These are phyloP conservation scores for Romanogobio albipinnatus DNA, from an alignment of 2,113 vertebrate species.

Conservation along the genomic window DNA sequence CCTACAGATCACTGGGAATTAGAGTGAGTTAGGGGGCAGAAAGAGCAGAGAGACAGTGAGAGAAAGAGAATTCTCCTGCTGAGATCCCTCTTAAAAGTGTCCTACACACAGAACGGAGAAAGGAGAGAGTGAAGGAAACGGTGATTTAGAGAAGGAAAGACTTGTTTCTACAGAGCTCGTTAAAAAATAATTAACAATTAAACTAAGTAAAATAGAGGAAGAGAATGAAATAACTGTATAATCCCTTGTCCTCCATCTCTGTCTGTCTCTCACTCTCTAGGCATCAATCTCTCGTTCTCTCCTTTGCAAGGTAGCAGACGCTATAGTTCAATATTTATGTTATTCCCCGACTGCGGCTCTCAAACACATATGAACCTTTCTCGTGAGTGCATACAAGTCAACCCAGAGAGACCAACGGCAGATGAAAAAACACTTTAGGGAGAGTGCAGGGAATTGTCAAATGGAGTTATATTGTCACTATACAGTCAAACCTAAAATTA, in stretches of 20 bases:
- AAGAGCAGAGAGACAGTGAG: constrained; percentile 18
- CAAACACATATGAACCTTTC: background rate
- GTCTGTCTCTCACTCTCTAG: constrained; percentile 16
- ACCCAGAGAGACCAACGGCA: background rate
- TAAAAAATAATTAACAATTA: constrained; percentile 37
- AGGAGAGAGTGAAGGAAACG: background rate
- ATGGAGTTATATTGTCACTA: background rate
- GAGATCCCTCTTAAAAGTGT: constrained; percentile 15
- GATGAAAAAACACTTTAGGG: background rate
- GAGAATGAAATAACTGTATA: constrained; percentile 10
- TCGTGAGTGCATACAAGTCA: background rate
- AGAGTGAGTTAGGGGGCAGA: constrained; percentile 34
- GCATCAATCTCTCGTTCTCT: constrained; percentile 19
- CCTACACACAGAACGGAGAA: background rate
- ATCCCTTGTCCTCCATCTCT: constrained; percentile 1
- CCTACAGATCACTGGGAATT: constrained; percentile 32
- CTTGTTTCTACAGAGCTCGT: constrained; percentile 33
- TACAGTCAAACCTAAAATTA: too few relatives aligned
- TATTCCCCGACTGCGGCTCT: constrained; percentile 16
- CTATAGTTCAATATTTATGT: constrained; percentile 23
- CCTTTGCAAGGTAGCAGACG: constrained; percentile 20
- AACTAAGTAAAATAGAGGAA: constrained; percentile 32
- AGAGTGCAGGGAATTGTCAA: too few relatives aligned
- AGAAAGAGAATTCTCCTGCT: constrained; percentile 13
- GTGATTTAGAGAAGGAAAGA: constrained; percentile 33